These are phyloP conservation scores for Merops nubicus DNA, from an alignment of 2,113 vertebrate genomes.

Conservation along the genomic window DNA sequence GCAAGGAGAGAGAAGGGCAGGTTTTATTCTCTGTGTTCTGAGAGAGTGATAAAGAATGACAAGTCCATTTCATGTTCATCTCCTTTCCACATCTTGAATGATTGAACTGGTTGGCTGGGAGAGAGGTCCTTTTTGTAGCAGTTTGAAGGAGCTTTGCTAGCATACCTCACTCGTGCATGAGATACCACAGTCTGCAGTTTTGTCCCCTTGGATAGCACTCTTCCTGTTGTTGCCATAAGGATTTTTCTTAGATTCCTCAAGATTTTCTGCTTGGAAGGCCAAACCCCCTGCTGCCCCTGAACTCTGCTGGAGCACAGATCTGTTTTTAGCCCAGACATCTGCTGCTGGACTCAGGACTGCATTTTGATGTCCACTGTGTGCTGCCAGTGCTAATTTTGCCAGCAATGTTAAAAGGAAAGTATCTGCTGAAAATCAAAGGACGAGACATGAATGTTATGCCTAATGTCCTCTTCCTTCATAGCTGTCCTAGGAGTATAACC, in stretches of 20 bases:
- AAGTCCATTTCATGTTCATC: not conserved
- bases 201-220: not conserved
- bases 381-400: not conserved
- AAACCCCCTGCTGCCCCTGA: not conserved
- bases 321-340: not conserved
- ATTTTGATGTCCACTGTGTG: not conserved
- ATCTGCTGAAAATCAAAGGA: not conserved
- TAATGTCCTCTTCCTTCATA: not conserved
- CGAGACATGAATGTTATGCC: not conserved
- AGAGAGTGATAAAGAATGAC: not conserved
- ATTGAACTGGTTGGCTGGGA: not conserved
- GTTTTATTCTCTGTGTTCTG: not conserved
- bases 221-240: not conserved
- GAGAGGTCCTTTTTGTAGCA: rapidly evolving
- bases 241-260: not conserved
- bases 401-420: not conserved
- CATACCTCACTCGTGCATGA: not conserved
- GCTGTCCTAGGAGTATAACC: not conserved
- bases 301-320: not conserved
- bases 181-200: not conserved
- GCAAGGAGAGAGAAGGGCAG: not conserved
- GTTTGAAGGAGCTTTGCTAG: not conserved
- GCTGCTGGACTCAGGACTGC: not conserved
- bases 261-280: not conserved
- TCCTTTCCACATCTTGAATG: not conserved